phyloP scores from a whole-genome alignment of 2,113 vertebrate genomes.

The Coptodon bakossiorum region DNA sequence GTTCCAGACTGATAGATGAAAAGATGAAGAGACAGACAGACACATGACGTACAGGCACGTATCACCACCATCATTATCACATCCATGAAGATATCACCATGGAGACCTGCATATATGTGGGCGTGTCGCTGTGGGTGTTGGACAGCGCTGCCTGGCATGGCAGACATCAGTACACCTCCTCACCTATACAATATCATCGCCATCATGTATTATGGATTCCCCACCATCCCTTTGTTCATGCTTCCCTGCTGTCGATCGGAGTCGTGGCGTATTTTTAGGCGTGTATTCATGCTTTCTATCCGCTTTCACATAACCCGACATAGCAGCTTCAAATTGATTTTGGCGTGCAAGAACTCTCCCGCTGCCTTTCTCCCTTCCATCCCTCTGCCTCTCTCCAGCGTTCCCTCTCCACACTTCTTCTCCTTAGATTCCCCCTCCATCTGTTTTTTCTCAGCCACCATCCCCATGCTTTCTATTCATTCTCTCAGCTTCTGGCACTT shows the following conservation, averaged over 20 bases:
- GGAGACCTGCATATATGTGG: conserved; percentile 1
- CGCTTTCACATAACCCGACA: conserved; percentile 22
- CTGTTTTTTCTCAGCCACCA: conserved; percentile 8
- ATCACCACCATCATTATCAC: conserved; percentile 7
- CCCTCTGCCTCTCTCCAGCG: neutral
- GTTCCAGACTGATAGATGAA: conserved; percentile 2
- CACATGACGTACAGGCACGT: conserved; percentile 4
- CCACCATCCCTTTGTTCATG: neutral
- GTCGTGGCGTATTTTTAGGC: conserved; percentile 40
- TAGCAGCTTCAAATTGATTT: conserved; percentile 43
- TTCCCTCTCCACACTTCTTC: neutral
- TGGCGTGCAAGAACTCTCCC: neutral
- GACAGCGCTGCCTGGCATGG: neutral
- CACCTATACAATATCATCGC: conserved; percentile 22
- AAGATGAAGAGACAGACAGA: neutral
- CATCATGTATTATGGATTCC: conserved; percentile 41
- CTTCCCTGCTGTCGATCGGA: conserved; percentile 20
- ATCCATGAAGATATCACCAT: conserved; percentile 5
- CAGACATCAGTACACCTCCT: neutral
- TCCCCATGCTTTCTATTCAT: neutral
- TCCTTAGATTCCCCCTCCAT: conserved; percentile 13
- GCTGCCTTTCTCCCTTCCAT: neutral
- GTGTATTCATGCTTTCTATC: conserved; percentile 12
- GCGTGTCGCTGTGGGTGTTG: neutral
- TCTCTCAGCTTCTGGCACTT: conserved; percentile 22